Evolutionary conservation across 2,113 vertebrate species (phyloP), one percentile per base, ranked within the genome.

Genomic region (Toxotes chatareus): DNA sequence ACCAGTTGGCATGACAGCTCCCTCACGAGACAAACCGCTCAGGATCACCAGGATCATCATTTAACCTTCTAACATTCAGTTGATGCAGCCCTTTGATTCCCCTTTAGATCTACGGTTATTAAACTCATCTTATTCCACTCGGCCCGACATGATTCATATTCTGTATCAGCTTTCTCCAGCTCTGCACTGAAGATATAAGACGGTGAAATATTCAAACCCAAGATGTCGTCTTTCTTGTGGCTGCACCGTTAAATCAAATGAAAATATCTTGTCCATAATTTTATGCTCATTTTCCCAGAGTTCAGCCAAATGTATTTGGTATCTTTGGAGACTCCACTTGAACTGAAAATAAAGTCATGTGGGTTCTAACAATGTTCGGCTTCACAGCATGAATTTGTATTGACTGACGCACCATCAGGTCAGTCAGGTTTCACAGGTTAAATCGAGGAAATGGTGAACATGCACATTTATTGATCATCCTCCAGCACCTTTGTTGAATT

Each of bases 391-490:
- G 17, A 34, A 36, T 27, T 23, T 21, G 12, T 32, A 11, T 6
- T 2, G 3, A 34, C 17, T 9, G 31, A 68, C n/a, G 17, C n/a
- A 1, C 19, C 1, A 0, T 61, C 46, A 10, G 74, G 23, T 53
- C 0, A 14, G 53, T 3, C 44, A 0, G 3, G 38, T 40, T 21
- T 16, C 7, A 47, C 13, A 67, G 53, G 55, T 72, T 42, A 32
- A 76, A 53, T 60, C 4, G n/a, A 38, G 19, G 46, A 36, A 21
- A 0, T 32, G 10, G 17, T 44, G 49, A 38, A 34, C 7, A 8
- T 5, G 19, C 31, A 36, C 46, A 16, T 47, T 7, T 71, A 65
- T 65, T 19, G 73, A 77, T 66, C 72, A 7, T 51, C 19, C 49
- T 8, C 49, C 49, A 51, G 5, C 49, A 9, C 49, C 49, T 27